Conservation (phyloP, 2,888 invertebrate genomes). For the Nipponacmea schrenckii region DNA sequence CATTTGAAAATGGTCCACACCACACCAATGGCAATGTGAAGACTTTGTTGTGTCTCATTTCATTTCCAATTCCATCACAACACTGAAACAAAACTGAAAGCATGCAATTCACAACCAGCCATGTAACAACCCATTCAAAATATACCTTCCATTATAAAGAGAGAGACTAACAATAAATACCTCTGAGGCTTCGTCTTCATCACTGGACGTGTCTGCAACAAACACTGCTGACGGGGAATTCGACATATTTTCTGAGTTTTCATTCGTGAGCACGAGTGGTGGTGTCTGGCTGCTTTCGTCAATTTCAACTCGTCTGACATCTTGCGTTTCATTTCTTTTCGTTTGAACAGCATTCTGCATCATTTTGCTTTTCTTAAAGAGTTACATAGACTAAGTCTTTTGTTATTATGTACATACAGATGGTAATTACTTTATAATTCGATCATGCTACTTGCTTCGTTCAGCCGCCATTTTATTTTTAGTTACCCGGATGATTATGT, state of each 20-base stretch:
- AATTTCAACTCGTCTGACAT: slow-evolving; percentile 57
- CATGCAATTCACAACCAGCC: not conserved
- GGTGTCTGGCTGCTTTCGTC: slow-evolving; percentile 55
- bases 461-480: slow-evolving; percentile 66
- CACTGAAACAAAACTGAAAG: slow-evolving; percentile 24
- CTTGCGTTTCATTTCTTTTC: slow-evolving; percentile 47
- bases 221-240: slow-evolving; percentile 66
- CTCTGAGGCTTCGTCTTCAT: slow-evolving; percentile 96
- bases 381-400: slow-evolving; percentile 19
- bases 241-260: slow-evolving; percentile 68
- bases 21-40: no score
- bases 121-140: no score
- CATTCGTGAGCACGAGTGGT: slow-evolving; percentile 39
- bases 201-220: slow-evolving; percentile 94
- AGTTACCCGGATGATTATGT: slow-evolving; percentile 60
- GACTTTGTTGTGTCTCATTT: slow-evolving; percentile 9
- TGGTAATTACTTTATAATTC: slow-evolving; percentile 43
- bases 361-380: slow-evolving; percentile 53
- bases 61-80: slow-evolving; percentile 17
- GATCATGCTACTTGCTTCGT: slow-evolving; percentile 57
- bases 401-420: slow-evolving; percentile 32
- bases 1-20: no score
- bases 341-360: slow-evolving; percentile 84
- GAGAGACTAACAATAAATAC: slow-evolving; percentile 70
- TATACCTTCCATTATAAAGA: not conserved